Conservation (phyloP, 2,113 vertebrate species). For the Phoxinus phoxinus region DNA sequence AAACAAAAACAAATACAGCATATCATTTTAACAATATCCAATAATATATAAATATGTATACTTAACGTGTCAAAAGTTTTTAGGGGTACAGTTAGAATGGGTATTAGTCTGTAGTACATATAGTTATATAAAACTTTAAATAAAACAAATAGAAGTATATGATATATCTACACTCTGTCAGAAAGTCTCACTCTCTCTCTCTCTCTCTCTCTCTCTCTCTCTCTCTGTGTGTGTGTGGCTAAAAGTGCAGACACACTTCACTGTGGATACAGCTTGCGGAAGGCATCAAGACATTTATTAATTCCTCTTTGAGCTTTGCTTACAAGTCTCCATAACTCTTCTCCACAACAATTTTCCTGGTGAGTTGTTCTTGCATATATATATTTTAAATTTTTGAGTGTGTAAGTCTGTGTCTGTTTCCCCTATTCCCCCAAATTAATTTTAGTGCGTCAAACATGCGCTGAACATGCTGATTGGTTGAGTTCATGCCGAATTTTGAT, state of each 20-base stretch:
- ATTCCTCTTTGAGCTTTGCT: conserved; percentile 8
- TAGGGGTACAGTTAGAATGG: not conserved
- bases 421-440: not conserved
- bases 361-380: not conserved
- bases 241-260: not conserved
- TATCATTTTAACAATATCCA: not conserved
- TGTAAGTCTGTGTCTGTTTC: not conserved
- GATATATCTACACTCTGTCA: not conserved
- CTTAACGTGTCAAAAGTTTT: not conserved
- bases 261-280: conserved; percentile 1
- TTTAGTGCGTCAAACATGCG: not conserved
- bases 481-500: no score
- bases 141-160: not conserved
- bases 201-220: not conserved
- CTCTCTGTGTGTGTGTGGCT: not conserved
- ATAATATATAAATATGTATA: not conserved
- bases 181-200: not conserved
- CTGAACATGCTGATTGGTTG: no score
- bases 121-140: not conserved
- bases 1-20: not conserved
- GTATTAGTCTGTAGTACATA: not conserved
- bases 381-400: not conserved
- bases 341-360: not conserved
- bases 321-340: not conserved
- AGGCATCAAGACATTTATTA: conserved; percentile 13